Percentiles rank a stretch among this genome's conserved stretches.
Evolutionary conservation across 2,888 invertebrate species (phyloP).

Genomic region (Dynastes maya): DNA sequence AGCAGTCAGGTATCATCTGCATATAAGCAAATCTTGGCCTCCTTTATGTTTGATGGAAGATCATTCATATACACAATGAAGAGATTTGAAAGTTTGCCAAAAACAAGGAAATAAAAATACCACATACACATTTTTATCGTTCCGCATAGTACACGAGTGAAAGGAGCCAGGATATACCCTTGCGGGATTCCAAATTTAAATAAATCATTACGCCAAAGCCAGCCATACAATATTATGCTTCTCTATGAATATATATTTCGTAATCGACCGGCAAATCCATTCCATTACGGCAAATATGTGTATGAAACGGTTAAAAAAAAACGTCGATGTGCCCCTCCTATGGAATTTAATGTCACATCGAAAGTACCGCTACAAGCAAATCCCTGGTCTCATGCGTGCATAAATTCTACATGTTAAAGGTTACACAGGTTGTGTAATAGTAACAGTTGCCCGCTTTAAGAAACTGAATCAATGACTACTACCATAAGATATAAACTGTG

Average conservation of each 20-base stretch:
- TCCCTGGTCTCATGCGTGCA: conserved; percentile 50
- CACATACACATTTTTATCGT: too few relatives aligned
- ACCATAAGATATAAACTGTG: conserved; percentile 46
- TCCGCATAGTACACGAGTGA: too few relatives aligned
- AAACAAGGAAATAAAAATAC: too few relatives aligned
- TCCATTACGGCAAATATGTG: conserved; percentile 22
- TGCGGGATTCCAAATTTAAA: conserved; percentile 7
- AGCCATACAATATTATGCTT: too few relatives aligned
- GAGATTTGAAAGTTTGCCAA: too few relatives aligned
- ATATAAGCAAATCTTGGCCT: too few relatives aligned
- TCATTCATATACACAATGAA: too few relatives aligned
- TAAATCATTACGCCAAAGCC: too few relatives aligned
- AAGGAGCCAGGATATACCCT: too few relatives aligned
- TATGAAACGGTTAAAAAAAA: conserved; percentile 37
- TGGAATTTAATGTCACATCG: conserved; percentile 51
- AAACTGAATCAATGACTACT: conserved; percentile 50
- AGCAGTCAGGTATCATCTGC: too few relatives aligned
- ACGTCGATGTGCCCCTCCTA: conserved; percentile 48
- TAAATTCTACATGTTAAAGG: conserved; percentile 53
- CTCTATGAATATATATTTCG: too few relatives aligned
- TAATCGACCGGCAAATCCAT: neutral
- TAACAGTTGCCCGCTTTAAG: conserved; percentile 51
- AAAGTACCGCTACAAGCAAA: conserved; percentile 50
- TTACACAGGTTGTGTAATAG: conserved; percentile 53
- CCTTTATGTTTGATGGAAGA: too few relatives aligned